Base-by-base conservation (phyloP, 2,888 invertebrate genomes). In the Xanthia icteritia region DNA sequence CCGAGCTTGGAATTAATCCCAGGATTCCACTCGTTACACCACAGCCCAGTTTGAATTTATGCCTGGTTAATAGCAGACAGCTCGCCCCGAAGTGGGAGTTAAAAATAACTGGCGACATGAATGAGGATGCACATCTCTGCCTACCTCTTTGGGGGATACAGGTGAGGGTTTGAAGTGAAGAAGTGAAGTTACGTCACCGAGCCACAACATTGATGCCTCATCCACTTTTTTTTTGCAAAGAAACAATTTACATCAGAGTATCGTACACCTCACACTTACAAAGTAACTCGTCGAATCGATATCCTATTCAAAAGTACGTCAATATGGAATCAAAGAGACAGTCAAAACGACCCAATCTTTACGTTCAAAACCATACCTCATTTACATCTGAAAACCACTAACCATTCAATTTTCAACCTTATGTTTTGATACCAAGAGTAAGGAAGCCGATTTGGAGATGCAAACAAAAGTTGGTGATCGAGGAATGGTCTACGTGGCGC, bases 401-500 rank as follows among this genome's bases (percentile, higher is more conserved):
- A 11, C 0, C 39, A 65, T 31, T 20, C 13, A 17, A 77, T 56
- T 74, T 36, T 76, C 60, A 67, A 74, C 69, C 69, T 69, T 74
- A 74, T 0, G 0, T 0, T 2, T 1, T 17, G 8, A 17, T 13
- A 0, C 0, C 0, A 63, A 36, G 20, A 45, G 20, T 45, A 27
- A 9, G 0, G 0, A 70, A 36, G 0, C 1, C 0, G 1, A 31
- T 31, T 36, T n/a, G 0, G 13, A 64, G 11, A n/a, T 74, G 27
- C 17, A 58, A 60, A 17, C 13, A 20, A 54, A 71, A 58, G 2
- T 27, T 74, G 64, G 73, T 58, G 9, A 42, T 48, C 31, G 58
- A 58, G 48, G 66, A 84, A 82, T 65, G 68, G 73, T 85, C 74
- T 83, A 86, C 86, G 89, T 81, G 81, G 88, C 81, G 15, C 76